Evolutionary conservation across 1,140 invertebrate genomes (phyloP).

Genomic region (Caenorhabditis inopinata): DNA sequence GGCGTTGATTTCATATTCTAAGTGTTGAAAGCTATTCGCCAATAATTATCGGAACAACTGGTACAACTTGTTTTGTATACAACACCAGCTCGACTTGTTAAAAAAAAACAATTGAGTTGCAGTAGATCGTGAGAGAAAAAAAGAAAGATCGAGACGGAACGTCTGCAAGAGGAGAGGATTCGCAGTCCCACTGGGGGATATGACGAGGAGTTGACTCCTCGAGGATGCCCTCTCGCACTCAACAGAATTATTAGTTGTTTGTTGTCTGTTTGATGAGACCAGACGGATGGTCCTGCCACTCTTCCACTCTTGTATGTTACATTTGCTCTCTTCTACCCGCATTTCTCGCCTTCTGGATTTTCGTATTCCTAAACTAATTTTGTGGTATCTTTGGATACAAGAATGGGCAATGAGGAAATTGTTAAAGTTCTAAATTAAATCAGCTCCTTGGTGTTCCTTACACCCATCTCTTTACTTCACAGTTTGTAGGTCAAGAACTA

Average conservation of each 20-base stretch:
- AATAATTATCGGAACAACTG: background rate
- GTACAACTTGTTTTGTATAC: background rate
- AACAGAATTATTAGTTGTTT: slow-evolving; percentile 33
- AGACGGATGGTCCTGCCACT: slow-evolving; percentile 17
- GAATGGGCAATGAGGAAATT: background rate
- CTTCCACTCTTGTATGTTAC: slow-evolving; percentile 14
- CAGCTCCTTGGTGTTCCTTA: background rate
- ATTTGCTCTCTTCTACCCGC: background rate
- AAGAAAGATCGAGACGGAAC: background rate
- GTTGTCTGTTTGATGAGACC: slow-evolving; percentile 32
- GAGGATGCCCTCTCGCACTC: background rate
- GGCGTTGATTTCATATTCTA: too few relatives aligned
- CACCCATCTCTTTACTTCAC: background rate
- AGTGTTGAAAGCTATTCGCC: too few relatives aligned
- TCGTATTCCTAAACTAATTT: slow-evolving; percentile 3
- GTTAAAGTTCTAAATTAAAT: background rate
- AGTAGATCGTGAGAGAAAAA: slow-evolving; percentile 11
- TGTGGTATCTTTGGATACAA: background rate
- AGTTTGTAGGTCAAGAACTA: background rate
- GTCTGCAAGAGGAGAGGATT: background rate
- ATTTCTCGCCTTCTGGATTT: background rate
- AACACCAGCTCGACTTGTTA: background rate
- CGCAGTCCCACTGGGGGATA: slow-evolving; percentile 16
- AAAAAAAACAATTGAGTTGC: slow-evolving; percentile 25
- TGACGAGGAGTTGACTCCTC: slow-evolving; percentile 29